Evolutionary conservation across 2,797 vertebrate genomes (phyloP).

Genomic region (Alfaro cultratus): DNA sequence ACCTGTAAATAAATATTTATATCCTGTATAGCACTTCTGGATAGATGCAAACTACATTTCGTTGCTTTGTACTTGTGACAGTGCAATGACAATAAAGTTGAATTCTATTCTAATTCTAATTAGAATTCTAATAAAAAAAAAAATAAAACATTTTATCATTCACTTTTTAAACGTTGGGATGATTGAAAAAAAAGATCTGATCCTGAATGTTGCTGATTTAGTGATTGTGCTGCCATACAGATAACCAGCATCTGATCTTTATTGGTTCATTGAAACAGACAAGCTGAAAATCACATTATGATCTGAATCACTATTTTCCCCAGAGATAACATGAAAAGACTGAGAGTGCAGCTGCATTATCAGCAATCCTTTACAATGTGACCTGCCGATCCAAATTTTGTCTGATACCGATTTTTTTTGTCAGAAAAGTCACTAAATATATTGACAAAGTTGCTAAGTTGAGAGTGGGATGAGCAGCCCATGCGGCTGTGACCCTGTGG

Average conservation of each 20-base stretch:
- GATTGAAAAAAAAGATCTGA: background rate
- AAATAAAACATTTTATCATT: background rate
- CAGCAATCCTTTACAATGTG: background rate
- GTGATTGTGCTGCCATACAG: background rate
- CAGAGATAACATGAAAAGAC: background rate
- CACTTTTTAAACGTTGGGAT: background rate
- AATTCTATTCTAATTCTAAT: no score
- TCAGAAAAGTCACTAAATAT: background rate
- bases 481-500: no score
- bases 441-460: background rate
- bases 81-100: no score
- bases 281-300: background rate
- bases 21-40: no score
- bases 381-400: background rate
- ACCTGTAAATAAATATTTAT: no score
- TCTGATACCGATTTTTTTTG: background rate
- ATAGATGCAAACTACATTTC: no score
- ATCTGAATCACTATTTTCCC: background rate
- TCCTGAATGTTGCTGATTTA: background rate
- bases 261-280: background rate
- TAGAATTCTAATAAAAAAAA: no score
- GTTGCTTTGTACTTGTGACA: no score
- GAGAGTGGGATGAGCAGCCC: no score
- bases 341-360: no score
- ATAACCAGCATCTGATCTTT: background rate